phyloP scores from a whole-genome alignment of 64 coral and sea anemone genomes.

The Porites lutea region DNA sequence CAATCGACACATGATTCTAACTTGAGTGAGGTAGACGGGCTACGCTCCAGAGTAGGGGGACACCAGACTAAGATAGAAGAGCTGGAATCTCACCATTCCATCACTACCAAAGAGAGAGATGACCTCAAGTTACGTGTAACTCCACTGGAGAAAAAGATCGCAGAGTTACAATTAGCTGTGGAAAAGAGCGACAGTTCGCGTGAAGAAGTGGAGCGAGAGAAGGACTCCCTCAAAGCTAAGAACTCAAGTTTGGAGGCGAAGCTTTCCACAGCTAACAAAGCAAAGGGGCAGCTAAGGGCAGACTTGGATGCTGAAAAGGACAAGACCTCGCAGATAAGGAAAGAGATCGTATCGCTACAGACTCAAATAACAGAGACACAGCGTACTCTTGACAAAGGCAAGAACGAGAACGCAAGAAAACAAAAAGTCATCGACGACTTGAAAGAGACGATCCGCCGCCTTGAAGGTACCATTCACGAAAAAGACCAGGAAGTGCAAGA shows the following conservation, averaged over 20 bases:
- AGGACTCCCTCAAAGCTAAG: slow-evolving; percentile 74
- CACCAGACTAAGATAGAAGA: slow-evolving; percentile 82
- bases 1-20: slow-evolving; percentile 77
- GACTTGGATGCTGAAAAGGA: slow-evolving; percentile 92
- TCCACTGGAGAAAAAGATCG: slow-evolving; percentile 87
- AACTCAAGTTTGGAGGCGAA: slow-evolving; percentile 88
- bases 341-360: slow-evolving; percentile 78
- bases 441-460: slow-evolving; percentile 74
- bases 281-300: slow-evolving; percentile 78
- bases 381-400: slow-evolving; percentile 78
- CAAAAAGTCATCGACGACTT: slow-evolving; percentile 94
- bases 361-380: slow-evolving; percentile 76
- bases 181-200: slow-evolving; percentile 87
- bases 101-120: slow-evolving; percentile 91
- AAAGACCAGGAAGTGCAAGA: slow-evolving; percentile 85
- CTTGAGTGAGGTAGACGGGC: slow-evolving; percentile 80
- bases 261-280: slow-evolving; percentile 77
- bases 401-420: slow-evolving; percentile 87
- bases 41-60: slow-evolving; percentile 73
- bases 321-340: slow-evolving; percentile 77
- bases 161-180: slow-evolving; percentile 74
- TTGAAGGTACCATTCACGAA: slow-evolving; percentile 86
- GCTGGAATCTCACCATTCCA: slow-evolving; percentile 82
- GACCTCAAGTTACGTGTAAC: slow-evolving; percentile 78
- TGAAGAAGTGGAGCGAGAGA: slow-evolving; percentile 79